These are phyloP conservation scores for Papilio helenus DNA, from an alignment of 1,140 invertebrate species.

Conservation along the genomic window DNA sequence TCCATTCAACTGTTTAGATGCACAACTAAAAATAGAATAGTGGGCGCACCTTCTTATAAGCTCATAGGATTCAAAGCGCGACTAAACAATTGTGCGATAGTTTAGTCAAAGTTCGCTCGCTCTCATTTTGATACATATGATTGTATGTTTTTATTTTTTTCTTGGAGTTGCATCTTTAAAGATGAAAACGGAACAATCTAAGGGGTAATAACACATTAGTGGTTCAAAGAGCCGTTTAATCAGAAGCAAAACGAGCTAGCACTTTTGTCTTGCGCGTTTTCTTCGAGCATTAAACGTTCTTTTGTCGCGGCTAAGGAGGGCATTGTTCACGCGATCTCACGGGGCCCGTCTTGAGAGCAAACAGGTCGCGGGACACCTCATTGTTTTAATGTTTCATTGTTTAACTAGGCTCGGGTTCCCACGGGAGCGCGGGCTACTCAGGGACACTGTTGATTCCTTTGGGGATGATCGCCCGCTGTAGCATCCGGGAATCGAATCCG, in stretches of 20 bases:
- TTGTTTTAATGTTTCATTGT: constrained; percentile 70
- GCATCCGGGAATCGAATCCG: constrained; percentile 22
- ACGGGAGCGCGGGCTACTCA: constrained; percentile 52
- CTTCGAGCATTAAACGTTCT: constrained; percentile 63
- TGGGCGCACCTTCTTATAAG: no score
- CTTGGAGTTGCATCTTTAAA: neutral
- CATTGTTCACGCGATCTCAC: constrained; percentile 68
- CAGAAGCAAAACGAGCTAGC: constrained; percentile 40
- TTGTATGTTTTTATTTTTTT: neutral
- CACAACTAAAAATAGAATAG: no score
- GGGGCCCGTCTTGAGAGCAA: constrained; percentile 67
- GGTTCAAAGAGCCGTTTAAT: constrained; percentile 35
- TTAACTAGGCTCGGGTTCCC: constrained; percentile 72
- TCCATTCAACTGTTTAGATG: no score
- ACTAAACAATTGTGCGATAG: no score
- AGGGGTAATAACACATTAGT: constrained; percentile 29
- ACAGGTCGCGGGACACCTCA: constrained; percentile 63
- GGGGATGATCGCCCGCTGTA: constrained; percentile 37
- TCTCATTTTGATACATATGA: constrained; percentile 1
- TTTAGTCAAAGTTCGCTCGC: no score
- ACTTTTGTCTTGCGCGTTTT: constrained; percentile 65
- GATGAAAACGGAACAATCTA: constrained; percentile 17
- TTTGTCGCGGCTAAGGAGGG: constrained; percentile 62
- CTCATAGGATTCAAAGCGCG: no score
- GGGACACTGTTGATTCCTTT: constrained; percentile 37